These are phyloP conservation scores for Campoletis sonorensis DNA, from an alignment of 1,140 invertebrate species.

Conservation along the genomic window DNA sequence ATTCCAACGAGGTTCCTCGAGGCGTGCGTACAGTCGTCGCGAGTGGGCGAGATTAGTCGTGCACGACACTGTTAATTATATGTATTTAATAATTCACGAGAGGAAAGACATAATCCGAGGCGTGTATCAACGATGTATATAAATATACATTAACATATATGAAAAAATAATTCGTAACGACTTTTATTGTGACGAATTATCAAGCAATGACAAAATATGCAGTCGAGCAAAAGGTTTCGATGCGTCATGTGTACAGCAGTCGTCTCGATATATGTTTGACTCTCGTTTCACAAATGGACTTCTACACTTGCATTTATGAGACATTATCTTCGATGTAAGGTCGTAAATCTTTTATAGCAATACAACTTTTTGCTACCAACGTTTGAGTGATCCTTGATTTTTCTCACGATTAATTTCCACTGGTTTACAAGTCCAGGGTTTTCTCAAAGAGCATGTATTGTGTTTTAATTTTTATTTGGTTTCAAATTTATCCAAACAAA, in stretches of 20 bases:
- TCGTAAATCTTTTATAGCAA: background rate
- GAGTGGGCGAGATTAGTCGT: constrained; percentile 11
- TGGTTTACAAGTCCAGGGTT: too few relatives aligned
- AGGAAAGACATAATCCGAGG: background rate
- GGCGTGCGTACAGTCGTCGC: background rate
- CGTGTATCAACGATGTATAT: background rate
- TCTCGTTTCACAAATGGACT: background rate
- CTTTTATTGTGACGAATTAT: background rate
- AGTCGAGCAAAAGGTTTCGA: background rate
- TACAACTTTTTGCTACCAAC: too few relatives aligned
- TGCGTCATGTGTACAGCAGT: background rate
- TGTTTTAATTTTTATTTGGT: too few relatives aligned
- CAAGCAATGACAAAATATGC: background rate
- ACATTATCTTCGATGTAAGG: background rate
- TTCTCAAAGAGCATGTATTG: too few relatives aligned
- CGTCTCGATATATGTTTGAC: background rate
- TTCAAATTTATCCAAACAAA: too few relatives aligned
- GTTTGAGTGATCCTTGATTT: too few relatives aligned
- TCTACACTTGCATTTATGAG: background rate
- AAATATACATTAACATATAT: too few relatives aligned
- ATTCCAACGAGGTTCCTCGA: background rate
- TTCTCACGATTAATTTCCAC: background rate
- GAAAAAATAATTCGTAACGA: background rate
- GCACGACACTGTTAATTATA: background rate
- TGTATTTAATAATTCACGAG: background rate